Evolutionary conservation across 2,888 invertebrate species (phyloP).

Genomic region (Drosophila anceps): DNA sequence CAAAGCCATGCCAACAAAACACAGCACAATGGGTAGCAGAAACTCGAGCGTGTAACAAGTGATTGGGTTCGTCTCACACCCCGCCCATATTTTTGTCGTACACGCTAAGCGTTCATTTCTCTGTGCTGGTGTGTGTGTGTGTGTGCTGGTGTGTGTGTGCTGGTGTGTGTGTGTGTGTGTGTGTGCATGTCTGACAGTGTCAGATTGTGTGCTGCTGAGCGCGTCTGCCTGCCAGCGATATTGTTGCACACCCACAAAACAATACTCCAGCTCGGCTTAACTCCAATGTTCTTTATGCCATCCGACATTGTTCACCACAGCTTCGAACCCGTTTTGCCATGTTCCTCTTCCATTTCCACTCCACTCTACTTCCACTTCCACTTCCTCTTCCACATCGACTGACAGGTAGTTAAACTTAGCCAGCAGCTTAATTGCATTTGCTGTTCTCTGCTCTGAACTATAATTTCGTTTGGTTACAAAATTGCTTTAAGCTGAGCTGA

Average conservation of each 20-base stretch:
- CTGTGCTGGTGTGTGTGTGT: not conserved
- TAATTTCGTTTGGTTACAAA: not conserved
- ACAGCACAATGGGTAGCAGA: constrained; percentile 12
- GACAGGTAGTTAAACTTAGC: constrained; percentile 86
- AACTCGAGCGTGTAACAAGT: constrained; percentile 55
- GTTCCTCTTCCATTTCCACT: constrained; percentile 4
- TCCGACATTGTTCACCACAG: not conserved
- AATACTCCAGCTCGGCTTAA: constrained; percentile 36
- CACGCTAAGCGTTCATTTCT: not conserved
- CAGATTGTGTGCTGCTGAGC: constrained; percentile 13
- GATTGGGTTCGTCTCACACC: constrained; percentile 44
- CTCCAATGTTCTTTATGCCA: constrained; percentile 18
- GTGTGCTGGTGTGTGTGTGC: constrained; percentile 1
- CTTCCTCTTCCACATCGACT: not conserved
- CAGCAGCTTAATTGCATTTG: constrained; percentile 5
- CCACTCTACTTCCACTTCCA: not conserved
- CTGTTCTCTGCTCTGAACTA: not conserved
- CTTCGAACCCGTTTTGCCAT: not conserved
- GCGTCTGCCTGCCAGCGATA: constrained; percentile 29
- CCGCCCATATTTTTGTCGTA: constrained; percentile 16
- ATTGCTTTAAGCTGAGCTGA: not conserved
- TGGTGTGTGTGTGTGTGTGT: constrained; percentile 2
- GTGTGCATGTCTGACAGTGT: constrained; percentile 6
- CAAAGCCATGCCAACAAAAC: constrained; percentile 10
- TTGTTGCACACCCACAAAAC: constrained; percentile 39